Percentiles rank a stretch among this genome's conserved stretches.
Evolutionary conservation across 2,113 vertebrate species (phyloP).

Genomic region (Lamprologus speciosus): DNA sequence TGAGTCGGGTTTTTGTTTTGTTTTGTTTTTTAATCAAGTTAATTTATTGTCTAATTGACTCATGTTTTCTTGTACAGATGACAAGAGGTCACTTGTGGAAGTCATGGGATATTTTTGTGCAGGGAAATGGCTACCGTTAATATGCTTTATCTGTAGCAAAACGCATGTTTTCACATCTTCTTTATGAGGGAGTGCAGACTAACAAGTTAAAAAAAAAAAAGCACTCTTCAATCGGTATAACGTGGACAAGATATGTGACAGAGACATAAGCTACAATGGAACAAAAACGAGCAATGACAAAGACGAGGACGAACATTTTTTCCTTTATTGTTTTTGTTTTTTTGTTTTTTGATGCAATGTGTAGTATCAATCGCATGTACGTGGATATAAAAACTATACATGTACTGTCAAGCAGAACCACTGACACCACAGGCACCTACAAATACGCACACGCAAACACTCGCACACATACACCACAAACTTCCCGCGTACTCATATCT

Average conservation of each 20-base stretch:
- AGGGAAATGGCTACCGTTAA: background rate
- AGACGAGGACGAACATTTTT: background rate
- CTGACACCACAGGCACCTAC: constrained; percentile 1
- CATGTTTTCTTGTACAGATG: background rate
- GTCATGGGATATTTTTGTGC: background rate
- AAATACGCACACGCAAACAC: background rate
- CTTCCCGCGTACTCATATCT: constrained; percentile 45
- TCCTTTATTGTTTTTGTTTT: background rate
- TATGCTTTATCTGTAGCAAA: background rate
- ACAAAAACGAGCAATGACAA: background rate
- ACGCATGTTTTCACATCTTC: background rate
- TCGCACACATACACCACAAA: constrained; percentile 14
- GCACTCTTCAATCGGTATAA: background rate
- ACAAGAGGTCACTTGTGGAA: background rate
- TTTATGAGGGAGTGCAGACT: background rate
- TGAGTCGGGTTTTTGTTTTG: background rate
- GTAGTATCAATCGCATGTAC: background rate
- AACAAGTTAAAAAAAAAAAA: background rate
- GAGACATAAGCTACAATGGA: background rate
- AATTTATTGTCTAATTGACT: background rate
- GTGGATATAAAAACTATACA: background rate
- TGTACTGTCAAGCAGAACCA: background rate
- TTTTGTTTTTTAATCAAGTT: background rate
- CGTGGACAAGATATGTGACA: background rate
- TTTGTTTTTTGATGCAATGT: background rate